These are phyloP conservation scores for Arion vulgaris DNA, from an alignment of 1,140 invertebrate genomes.

Conservation along the genomic window DNA sequence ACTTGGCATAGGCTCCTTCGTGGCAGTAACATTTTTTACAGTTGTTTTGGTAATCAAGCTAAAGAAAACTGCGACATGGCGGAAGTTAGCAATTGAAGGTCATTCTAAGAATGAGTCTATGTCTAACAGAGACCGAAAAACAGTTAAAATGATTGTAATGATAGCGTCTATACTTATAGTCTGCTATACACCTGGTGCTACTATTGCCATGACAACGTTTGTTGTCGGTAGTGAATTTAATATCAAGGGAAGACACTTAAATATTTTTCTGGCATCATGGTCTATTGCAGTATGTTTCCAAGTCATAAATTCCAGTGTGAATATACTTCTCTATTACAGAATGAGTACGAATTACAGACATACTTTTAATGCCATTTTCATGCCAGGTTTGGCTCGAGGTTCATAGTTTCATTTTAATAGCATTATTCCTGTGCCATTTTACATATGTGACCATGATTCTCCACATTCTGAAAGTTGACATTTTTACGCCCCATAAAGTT, in stretches of 20 bases:
- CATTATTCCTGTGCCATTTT: too few relatives aligned
- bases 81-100: neutral
- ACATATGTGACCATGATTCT: too few relatives aligned
- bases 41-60: neutral
- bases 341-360: slow-evolving; percentile 7
- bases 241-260: neutral
- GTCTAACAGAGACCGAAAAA: neutral
- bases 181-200: neutral
- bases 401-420: too few relatives aligned
- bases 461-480: too few relatives aligned
- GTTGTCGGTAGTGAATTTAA: neutral
- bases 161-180: neutral
- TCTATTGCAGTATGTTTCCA: neutral
- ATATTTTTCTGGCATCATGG: neutral
- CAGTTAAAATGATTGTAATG: neutral
- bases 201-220: neutral
- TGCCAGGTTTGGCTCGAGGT: too few relatives aligned
- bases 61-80: neutral
- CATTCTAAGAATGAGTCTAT: neutral
- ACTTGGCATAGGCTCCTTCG: neutral
- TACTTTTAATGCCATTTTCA: neutral
- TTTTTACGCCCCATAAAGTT: too few relatives aligned
- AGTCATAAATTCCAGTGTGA: neutral
- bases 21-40: neutral
- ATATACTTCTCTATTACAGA: neutral